Evolutionary conservation across 2,888 invertebrate species (phyloP).

Genomic region (Eulithis testata): DNA sequence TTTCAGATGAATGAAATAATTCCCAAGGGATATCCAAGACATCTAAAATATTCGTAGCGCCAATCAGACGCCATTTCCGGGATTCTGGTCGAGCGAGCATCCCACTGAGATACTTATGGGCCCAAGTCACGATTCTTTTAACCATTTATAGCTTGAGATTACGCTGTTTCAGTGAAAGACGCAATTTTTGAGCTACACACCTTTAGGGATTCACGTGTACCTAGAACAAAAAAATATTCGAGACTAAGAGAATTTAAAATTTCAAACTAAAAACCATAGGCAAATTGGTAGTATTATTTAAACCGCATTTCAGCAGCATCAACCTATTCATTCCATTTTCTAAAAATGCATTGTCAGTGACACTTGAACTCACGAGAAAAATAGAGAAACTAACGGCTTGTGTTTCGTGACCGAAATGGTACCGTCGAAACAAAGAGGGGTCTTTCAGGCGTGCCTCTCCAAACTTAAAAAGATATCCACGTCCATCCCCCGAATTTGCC

Average conservation of each 20-base stretch:
- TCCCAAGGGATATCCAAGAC: conserved; percentile 12
- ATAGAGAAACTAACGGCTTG: conserved; percentile 16
- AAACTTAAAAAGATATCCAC: conserved; percentile 15
- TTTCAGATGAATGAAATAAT: conserved; percentile 13
- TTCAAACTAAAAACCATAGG: too few species aligned
- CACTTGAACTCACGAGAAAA: conserved; percentile 16
- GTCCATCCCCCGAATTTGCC: conserved; percentile 17
- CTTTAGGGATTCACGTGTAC: background rate
- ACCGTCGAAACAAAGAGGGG: conserved; percentile 21
- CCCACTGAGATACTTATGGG: conserved; percentile 61
- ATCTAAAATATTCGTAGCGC: conserved; percentile 26
- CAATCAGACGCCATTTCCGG: conserved; percentile 33
- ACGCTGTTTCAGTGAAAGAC: conserved; percentile 8
- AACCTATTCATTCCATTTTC: background rate
- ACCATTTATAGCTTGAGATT: conserved; percentile 46
- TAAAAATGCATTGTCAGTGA: conserved; percentile 16
- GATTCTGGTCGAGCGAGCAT: conserved; percentile 35
- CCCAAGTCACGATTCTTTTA: conserved; percentile 60
- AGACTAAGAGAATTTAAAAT: too few species aligned
- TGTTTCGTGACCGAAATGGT: conserved; percentile 13
- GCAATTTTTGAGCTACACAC: conserved; percentile 6
- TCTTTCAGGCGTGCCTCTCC: background rate
- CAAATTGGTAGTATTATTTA: background rate
- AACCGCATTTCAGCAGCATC: background rate
- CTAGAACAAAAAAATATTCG: too few species aligned